phyloP scores from a whole-genome alignment of 2,797 vertebrate species.

The Etheostoma nigrum region DNA sequence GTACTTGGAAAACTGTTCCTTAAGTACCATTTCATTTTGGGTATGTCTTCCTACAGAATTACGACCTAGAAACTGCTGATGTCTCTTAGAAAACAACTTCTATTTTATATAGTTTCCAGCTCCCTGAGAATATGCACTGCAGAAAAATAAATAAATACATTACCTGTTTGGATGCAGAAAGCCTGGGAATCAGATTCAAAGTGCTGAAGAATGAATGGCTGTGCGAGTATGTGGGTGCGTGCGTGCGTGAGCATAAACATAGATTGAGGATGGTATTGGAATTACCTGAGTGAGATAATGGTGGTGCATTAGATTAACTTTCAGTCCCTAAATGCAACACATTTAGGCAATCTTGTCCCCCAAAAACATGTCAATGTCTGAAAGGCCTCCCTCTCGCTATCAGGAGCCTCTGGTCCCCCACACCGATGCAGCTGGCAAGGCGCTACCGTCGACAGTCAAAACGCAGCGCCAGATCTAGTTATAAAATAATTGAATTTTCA shows the following conservation, averaged over 20 bases:
- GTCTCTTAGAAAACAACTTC: conserved; percentile 79
- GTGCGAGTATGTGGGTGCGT: conserved; percentile 71
- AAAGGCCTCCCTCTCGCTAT: conserved; percentile 96
- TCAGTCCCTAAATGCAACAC: conserved; percentile 96
- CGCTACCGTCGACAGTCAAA: conserved; percentile 98
- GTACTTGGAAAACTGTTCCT: conserved; percentile 47
- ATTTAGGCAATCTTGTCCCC: conserved; percentile 99
- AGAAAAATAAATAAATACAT: conserved; percentile 84
- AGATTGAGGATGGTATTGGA: conserved; percentile 86
- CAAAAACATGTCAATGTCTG: conserved; percentile 98
- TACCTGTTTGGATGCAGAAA: conserved; percentile 80
- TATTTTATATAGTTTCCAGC: conserved; percentile 75
- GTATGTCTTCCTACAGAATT: conserved; percentile 57
- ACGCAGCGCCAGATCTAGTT: conserved; percentile 98
- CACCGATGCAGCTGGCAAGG: conserved; percentile 93
- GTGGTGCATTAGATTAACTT: conserved; percentile 98
- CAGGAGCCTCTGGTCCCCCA: conserved; percentile 93
- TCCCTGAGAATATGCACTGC: conserved; percentile 51
- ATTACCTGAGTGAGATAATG: conserved; percentile 93
- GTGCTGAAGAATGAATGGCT: conserved; percentile 79
- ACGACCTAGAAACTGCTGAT: conserved; percentile 82
- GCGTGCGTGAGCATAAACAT: conserved; percentile 79
- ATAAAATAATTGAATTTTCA: conserved; percentile 99
- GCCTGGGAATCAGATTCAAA: conserved; percentile 85
- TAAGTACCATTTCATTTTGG: conserved; percentile 40